Evolutionary conservation across 92 coral and sea anemone species (phyloP).

Genomic region (Siderastrea siderea): DNA sequence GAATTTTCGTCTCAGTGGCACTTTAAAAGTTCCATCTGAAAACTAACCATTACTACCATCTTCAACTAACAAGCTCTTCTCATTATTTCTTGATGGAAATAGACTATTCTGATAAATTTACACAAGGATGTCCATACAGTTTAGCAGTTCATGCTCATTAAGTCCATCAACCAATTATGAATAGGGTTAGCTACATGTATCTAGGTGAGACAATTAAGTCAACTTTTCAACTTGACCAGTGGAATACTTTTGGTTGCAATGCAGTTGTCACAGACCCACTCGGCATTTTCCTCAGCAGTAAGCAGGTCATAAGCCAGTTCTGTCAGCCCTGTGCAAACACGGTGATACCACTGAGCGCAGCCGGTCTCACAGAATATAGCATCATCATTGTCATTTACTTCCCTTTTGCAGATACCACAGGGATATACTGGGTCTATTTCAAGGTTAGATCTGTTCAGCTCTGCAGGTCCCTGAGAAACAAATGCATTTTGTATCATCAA

Average conservation of each 20-base stretch:
- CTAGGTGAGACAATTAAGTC: background rate
- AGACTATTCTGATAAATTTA: too few relatives aligned
- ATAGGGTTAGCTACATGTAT: background rate
- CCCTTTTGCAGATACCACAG: slow-evolving; percentile 96
- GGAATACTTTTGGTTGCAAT: slow-evolving; percentile 94
- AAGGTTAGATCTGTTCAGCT: slow-evolving; percentile 32
- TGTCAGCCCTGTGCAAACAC: slow-evolving; percentile 97
- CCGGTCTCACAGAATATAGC: slow-evolving; percentile 99
- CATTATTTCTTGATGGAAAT: too few relatives aligned
- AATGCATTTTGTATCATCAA: background rate
- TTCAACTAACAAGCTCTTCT: too few relatives aligned
- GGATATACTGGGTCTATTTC: slow-evolving; percentile 84
- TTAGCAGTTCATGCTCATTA: background rate
- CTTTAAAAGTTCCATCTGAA: too few relatives aligned
- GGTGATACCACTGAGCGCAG: slow-evolving; percentile 97
- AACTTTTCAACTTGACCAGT: slow-evolving; percentile 87
- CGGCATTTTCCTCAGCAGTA: slow-evolving; percentile 93
- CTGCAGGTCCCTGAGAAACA: slow-evolving; percentile 19
- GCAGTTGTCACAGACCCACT: slow-evolving; percentile 98
- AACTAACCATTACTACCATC: too few relatives aligned
- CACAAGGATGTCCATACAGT: background rate
- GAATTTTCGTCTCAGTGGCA: too few relatives aligned
- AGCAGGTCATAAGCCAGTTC: slow-evolving; percentile 89
- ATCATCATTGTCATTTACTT: slow-evolving; percentile 96
- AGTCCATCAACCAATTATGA: background rate